Evolutionary conservation across 1,140 invertebrate genomes (phyloP), one percentile per base, ranked within the genome.

Genomic region (Lucilia sericata): DNA sequence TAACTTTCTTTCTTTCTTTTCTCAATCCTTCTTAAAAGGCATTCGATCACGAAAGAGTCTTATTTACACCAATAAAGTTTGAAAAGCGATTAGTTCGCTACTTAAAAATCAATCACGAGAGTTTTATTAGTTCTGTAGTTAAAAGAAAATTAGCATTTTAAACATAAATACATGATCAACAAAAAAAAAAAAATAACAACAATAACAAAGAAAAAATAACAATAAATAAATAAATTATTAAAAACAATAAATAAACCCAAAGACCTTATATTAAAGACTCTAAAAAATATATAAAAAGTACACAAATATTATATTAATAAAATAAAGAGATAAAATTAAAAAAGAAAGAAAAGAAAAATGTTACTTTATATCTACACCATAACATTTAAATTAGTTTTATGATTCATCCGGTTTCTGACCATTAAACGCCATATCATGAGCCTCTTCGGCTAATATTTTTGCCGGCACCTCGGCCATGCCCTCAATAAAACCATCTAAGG

Each of bases 341-440:
- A 85, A 84, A 81, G 14, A 81, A 49, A 60, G 30, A 82, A 85
- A 81, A 81, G 34, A 82, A 81, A 85, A 85, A 84, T 75, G 47
- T 5, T 14, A n/a, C 42, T 19, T 86, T 51, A 65, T 70, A 84
- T 83, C 49, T 84, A 82, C 76, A 84, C 34, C 81, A 83, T 42
- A 30, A 49, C 84, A 74, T 82, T 82, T 55, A 55, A 55, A 55
- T 81, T 85, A 60, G 19, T 70, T 80, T 82, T 85, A 82, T 76
- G 65, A 55, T 34, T 88, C 42, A 13, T n/a, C 21, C 25, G 91
- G 92, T 81, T 89, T 88, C 76, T 95, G 94, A 55, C 92, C 94
- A 34, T 92, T 93, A 88, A 95, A 95, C 4, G 94, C 94, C 85
- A 95, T 86, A 14, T 93, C 93, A 82, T 95, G 94, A 5, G 94